A percentile compares a stretch with the other conserved stretches of the same genome.
Conservation (phyloP, 2,888 invertebrate genomes). For the Stenoptilia bipunctidactyla region DNA sequence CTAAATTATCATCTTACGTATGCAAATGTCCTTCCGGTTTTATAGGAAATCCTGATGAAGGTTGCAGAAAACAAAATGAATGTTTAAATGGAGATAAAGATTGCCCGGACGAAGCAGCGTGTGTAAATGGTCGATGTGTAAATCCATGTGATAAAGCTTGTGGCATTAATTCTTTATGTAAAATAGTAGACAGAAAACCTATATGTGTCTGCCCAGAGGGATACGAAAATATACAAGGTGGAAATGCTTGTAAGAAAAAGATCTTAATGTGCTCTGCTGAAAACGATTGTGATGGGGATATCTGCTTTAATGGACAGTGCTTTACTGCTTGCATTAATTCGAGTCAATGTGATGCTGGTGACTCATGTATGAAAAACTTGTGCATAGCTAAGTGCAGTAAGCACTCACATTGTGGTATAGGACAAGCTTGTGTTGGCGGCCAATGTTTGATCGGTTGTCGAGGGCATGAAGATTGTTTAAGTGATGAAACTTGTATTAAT, state of each 20-base stretch:
- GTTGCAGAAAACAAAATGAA: slow-evolving; percentile 84
- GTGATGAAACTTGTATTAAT: slow-evolving; percentile 84
- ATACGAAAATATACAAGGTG: slow-evolving; percentile 75
- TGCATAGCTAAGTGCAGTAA: slow-evolving; percentile 85
- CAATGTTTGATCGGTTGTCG: slow-evolving; percentile 88
- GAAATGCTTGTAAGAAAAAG: slow-evolving; percentile 78
- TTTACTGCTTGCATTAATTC: slow-evolving; percentile 83
- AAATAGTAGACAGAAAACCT: slow-evolving; percentile 80
- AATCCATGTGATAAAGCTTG: slow-evolving; percentile 88
- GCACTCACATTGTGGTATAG: slow-evolving; percentile 83
- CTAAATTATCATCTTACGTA: slow-evolving; percentile 75
- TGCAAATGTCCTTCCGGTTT: slow-evolving; percentile 84
- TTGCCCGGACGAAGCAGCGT: slow-evolving; percentile 82
- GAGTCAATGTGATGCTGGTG: slow-evolving; percentile 83
- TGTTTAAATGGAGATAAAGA: slow-evolving; percentile 80
- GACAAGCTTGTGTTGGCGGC: slow-evolving; percentile 85
- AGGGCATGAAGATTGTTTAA: slow-evolving; percentile 83
- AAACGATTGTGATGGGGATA: slow-evolving; percentile 81
- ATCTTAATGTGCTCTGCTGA: slow-evolving; percentile 77
- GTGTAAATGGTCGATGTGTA: slow-evolving; percentile 78
- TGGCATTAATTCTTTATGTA: slow-evolving; percentile 85
- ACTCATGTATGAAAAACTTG: slow-evolving; percentile 82
- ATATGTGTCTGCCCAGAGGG: slow-evolving; percentile 84
- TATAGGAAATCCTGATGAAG: slow-evolving; percentile 82
- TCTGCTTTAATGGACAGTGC: slow-evolving; percentile 88